Evolutionary conservation across 2,797 vertebrate species (phyloP).

Genomic region (Gymnopithys bicolor): DNA sequence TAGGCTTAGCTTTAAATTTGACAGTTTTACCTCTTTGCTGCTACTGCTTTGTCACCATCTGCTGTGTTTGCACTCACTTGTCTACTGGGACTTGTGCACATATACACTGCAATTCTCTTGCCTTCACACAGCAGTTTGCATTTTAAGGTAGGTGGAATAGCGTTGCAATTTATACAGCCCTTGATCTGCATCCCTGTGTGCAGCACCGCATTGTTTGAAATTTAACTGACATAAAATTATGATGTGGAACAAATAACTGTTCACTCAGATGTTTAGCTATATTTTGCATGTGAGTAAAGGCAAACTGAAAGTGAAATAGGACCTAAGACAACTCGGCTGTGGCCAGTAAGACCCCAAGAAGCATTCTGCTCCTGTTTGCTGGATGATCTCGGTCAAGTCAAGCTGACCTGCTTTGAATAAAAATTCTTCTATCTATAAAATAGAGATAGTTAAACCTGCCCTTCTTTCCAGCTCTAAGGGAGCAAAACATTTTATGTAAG

Average conservation of each 20-base stretch:
- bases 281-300: neutral
- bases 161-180: neutral
- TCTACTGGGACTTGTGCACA: neutral
- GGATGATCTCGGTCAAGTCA: neutral
- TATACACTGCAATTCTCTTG: neutral
- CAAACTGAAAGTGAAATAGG: neutral
- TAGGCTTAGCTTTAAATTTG: conserved; percentile 21
- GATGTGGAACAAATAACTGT: neutral
- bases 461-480: neutral
- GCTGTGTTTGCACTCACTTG: conserved; percentile 3
- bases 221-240: neutral
- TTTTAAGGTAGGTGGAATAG: neutral
- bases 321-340: neutral
- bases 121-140: neutral
- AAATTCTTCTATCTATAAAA: neutral
- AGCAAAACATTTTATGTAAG: neutral
- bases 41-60: conserved; percentile 30
- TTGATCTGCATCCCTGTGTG: neutral
- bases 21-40: conserved; percentile 1
- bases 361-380: neutral
- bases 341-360: neutral
- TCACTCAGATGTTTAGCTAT: neutral
- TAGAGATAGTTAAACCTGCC: neutral
- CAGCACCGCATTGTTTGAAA: neutral
- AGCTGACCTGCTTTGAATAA: neutral